Evolutionary conservation across 2,888 invertebrate genomes (phyloP).

Genomic region (Pseudanteris insignis): DNA sequence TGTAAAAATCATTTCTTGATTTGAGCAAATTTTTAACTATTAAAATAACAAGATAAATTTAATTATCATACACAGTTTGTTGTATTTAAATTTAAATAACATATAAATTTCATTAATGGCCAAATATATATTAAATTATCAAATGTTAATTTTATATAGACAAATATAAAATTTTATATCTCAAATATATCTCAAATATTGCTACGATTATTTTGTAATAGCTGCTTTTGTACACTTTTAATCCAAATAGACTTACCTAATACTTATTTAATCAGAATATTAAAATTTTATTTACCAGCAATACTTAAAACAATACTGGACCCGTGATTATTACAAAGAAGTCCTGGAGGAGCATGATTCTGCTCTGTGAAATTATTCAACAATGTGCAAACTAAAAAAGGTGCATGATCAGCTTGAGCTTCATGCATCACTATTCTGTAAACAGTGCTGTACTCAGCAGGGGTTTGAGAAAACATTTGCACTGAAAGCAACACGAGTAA

Average conservation of each 20-base stretch:
- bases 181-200: no score
- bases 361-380: conserved; percentile 79
- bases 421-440: conserved; percentile 74
- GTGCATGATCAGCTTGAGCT: conserved; percentile 78
- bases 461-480: conserved; percentile 79
- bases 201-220: no score
- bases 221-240: no score
- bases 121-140: no score
- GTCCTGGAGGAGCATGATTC: conserved; percentile 75
- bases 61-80: no score
- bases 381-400: conserved; percentile 81
- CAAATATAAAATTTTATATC: no score
- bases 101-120: no score
- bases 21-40: conserved; percentile 14
- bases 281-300: conserved; percentile 66
- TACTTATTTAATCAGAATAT: background rate
- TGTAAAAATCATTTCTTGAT: no score
- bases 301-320: conserved; percentile 87
- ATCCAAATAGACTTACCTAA: no score
- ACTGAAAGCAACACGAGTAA: conserved; percentile 88
- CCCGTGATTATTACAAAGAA: conserved; percentile 73
- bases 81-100: no score
- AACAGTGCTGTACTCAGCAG: conserved; percentile 65
- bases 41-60: background rate
- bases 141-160: no score